Evolutionary conservation across 2,113 vertebrate species (phyloP), one percentile per base, ranked within the genome.

Genomic region (Podarcis cretensis): DNA sequence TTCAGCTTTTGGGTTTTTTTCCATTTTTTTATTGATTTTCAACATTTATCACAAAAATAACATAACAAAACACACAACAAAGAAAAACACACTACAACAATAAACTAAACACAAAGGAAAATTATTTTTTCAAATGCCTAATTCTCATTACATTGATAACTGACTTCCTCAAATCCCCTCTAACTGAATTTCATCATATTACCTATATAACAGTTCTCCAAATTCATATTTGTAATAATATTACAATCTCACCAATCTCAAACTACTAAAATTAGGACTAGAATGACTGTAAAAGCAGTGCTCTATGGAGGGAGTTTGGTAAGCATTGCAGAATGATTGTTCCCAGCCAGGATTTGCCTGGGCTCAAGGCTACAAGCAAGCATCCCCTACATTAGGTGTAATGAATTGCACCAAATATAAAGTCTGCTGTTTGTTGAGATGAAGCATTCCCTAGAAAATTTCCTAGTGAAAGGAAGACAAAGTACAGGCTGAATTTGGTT

Each of bases 401-500:
- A 84, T 66, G 57, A 75, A 75, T 89, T 48, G 57, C 13, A 48
- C 14, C 37, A 37, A 66, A 75, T 74, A 89, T 43, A 80, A 25
- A 14, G 48, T 40, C 68, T 66, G 21, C 5, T 54, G 6, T 65
- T 81, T 89, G 69, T 89, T 23, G 16, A 43, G n/a, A 76, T 76
- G 78, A 89, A 76, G 69, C 65, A 81, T 76, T 76, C 40, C 71
- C n/a, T 81, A 76, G 23, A 65, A 81, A 48, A 32, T 78, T 57
- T 86, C 43, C 84, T 76, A 30, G 43, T 83, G 71, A 77, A 82
- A 86, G 43, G 40, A 86, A 68, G 79, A 86, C 65, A 68, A 77
- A 90, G 59, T n/a, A 27, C 32, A 37, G 48, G 7, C 57, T 75
- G 20, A 69, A 59, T 86, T 90, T n/a, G 40, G 71, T n/a, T 69